These are phyloP conservation scores for Eubucco bourcierii DNA, from an alignment of 2,113 vertebrate species.

Conservation along the genomic window DNA sequence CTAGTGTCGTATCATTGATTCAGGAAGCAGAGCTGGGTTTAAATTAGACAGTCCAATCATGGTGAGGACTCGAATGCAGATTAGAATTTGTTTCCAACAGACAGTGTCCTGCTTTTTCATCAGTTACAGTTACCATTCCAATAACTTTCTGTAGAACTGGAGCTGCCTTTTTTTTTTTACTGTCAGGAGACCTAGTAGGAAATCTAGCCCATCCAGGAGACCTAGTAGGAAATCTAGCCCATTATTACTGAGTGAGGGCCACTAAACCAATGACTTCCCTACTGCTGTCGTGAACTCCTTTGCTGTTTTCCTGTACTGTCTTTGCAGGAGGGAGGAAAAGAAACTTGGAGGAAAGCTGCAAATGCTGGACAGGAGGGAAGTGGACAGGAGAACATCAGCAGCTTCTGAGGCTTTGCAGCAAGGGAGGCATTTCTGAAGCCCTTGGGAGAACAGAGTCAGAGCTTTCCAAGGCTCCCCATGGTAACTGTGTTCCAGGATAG, in stretches of 20 bases:
- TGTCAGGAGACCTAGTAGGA: background rate
- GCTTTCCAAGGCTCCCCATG: background rate
- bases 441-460: background rate
- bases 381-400: background rate
- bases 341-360: background rate
- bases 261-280: background rate
- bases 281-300: background rate
- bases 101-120: constrained; percentile 19
- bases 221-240: background rate
- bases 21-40: background rate
- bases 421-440: background rate
- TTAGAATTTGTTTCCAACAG: background rate
- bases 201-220: background rate
- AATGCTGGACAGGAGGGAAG: background rate
- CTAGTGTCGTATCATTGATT: background rate
- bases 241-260: background rate
- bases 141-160: background rate
- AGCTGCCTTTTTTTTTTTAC: background rate
- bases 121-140: constrained; percentile 16
- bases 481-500: background rate
- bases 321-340: background rate
- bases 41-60: background rate
- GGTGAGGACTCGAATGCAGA: constrained; percentile 11
- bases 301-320: background rate
- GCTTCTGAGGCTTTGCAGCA: background rate